These are phyloP conservation scores for Drosophila villosipedis DNA, from an alignment of 2,888 invertebrate genomes.

Conservation along the genomic window DNA sequence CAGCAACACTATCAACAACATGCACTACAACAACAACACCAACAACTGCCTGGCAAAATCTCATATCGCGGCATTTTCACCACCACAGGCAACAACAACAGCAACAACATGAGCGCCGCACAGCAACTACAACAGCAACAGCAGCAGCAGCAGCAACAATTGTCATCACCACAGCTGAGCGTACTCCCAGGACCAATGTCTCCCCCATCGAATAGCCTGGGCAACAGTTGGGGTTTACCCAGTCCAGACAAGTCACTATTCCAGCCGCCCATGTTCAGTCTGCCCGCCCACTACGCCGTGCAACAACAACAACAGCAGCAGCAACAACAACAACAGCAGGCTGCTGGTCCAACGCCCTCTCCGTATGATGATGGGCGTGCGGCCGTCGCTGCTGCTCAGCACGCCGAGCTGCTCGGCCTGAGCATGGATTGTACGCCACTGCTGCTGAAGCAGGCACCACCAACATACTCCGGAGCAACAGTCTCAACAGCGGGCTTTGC, in stretches of 20 bases:
- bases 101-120: slow-evolving; percentile 81
- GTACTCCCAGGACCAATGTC: slow-evolving; percentile 86
- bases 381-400: slow-evolving; percentile 83
- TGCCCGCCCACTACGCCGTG: slow-evolving; percentile 86
- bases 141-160: slow-evolving; percentile 77
- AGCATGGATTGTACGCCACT: slow-evolving; percentile 87
- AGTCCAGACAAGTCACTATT: slow-evolving; percentile 89
- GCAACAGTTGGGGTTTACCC: slow-evolving; percentile 90
- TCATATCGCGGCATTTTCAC: slow-evolving; percentile 91
- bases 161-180: slow-evolving; percentile 84
- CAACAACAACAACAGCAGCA: slow-evolving; percentile 83
- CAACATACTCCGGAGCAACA: slow-evolving; percentile 86
- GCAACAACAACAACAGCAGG: slow-evolving; percentile 83
- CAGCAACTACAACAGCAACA: slow-evolving; percentile 51
- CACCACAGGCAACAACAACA: slow-evolving; percentile 87
- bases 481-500: slow-evolving; percentile 86
- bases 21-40: slow-evolving; percentile 77
- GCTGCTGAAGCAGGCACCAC: slow-evolving; percentile 88
- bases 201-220: slow-evolving; percentile 87
- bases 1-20: slow-evolving; percentile 81
- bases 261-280: slow-evolving; percentile 88
- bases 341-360: slow-evolving; percentile 83
- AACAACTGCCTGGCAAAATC: slow-evolving; percentile 86
- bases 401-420: slow-evolving; percentile 87
- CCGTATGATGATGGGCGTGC: slow-evolving; percentile 84